Percentiles rank a stretch among this genome's conserved stretches.
Conservation (phyloP, 92 coral and sea anemone genomes). For the Ricordea florida region DNA sequence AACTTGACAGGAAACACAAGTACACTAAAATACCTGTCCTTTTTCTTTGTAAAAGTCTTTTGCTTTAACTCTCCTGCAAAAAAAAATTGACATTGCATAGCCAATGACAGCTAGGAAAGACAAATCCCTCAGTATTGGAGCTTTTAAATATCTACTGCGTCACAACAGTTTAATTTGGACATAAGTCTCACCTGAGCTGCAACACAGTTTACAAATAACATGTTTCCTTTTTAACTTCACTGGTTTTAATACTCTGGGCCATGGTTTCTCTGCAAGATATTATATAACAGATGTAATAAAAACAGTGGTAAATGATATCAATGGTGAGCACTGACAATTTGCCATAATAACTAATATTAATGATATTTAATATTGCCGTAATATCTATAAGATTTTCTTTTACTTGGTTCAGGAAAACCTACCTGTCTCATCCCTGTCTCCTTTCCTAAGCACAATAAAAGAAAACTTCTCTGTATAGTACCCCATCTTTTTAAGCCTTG, state of each 20-base stretch:
- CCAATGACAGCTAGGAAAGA: too few relatives aligned
- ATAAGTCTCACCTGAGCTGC: slow-evolving; percentile 78
- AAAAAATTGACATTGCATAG: too few relatives aligned
- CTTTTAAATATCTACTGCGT: too few relatives aligned
- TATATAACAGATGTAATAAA: not conserved
- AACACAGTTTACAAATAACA: slow-evolving; percentile 88
- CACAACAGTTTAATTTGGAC: not conserved
- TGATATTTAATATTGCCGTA: not conserved
- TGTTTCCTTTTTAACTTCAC: slow-evolving; percentile 77
- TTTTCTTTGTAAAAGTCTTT: slow-evolving; percentile 82
- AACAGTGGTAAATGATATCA: not conserved
- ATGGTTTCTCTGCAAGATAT: slow-evolving; percentile 63
- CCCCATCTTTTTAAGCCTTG: slow-evolving; percentile 84
- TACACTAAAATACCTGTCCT: slow-evolving; percentile 69
- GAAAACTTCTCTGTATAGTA: slow-evolving; percentile 88
- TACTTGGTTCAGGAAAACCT: not conserved
- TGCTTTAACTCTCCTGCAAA: slow-evolving; percentile 77
- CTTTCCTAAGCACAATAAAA: slow-evolving; percentile 84
- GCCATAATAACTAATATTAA: not conserved
- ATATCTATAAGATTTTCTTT: not conserved
- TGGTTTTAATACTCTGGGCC: slow-evolving; percentile 93
- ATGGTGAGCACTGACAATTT: not conserved
- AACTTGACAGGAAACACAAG: not conserved
- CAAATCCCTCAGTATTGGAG: too few relatives aligned
- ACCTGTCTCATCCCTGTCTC: slow-evolving; percentile 69